phyloP scores from a whole-genome alignment of 2,113 vertebrate species.

The Ifrita kowaldi region DNA sequence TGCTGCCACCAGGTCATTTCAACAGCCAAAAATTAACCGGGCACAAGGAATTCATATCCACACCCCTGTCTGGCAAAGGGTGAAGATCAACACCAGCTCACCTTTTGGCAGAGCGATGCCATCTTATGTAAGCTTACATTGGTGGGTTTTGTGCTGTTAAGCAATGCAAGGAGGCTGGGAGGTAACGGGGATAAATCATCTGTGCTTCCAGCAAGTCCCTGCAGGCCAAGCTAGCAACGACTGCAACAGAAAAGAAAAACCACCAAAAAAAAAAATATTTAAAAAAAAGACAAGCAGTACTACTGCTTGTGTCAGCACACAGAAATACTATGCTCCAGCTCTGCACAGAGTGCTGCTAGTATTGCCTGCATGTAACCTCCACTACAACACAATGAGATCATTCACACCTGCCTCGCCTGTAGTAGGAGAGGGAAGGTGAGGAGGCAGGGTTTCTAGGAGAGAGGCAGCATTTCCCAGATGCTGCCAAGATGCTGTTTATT shows the following conservation, averaged over 20 bases:
- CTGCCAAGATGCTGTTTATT: conserved; percentile 72
- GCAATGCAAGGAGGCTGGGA: background rate
- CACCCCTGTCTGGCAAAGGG: background rate
- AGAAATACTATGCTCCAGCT: conserved; percentile 32
- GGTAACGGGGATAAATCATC: background rate
- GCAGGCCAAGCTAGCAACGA: background rate
- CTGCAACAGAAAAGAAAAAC: background rate
- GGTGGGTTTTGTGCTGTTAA: background rate
- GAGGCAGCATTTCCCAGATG: conserved; percentile 66
- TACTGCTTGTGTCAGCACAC: background rate
- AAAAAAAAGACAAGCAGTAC: background rate
- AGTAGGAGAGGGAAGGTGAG: conserved; percentile 58
- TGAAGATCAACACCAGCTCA: background rate
- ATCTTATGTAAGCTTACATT: background rate
- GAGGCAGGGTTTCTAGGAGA: conserved; percentile 28
- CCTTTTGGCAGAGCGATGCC: background rate
- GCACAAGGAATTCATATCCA: background rate
- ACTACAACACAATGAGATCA: conserved; percentile 53
- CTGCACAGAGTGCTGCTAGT: conserved; percentile 20
- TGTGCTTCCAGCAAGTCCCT: background rate
- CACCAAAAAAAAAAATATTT: background rate
- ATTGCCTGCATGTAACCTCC: conserved; percentile 1
- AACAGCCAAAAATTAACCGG: background rate
- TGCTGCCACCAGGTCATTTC: background rate
- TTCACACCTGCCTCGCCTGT: conserved; percentile 46